These are phyloP conservation scores for Lapara coniferarum DNA, from an alignment of 2,888 invertebrate genomes.

Conservation along the genomic window DNA sequence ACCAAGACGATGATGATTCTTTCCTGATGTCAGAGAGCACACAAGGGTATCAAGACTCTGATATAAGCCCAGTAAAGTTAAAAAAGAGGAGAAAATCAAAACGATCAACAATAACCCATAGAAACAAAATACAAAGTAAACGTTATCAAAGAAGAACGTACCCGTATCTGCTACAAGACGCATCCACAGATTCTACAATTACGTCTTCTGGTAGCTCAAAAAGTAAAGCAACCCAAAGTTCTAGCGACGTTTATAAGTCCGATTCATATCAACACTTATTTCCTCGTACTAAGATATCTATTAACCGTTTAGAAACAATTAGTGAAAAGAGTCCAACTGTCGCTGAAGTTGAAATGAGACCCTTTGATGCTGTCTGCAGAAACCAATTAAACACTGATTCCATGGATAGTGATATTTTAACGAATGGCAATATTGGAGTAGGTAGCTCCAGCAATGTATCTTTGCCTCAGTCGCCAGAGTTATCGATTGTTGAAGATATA, in stretches of 20 bases:
- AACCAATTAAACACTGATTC: conserved; percentile 18
- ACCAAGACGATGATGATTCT: conserved; percentile 47
- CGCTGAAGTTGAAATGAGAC: conserved; percentile 35
- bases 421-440: conserved; percentile 28
- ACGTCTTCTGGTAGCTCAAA: conserved; percentile 45
- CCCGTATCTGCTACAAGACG: conserved; percentile 42
- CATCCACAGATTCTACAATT: conserved; percentile 57
- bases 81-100: conserved; percentile 53
- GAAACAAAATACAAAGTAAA: conserved; percentile 41
- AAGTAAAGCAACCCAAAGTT: conserved; percentile 44
- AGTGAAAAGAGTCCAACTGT: conserved; percentile 48
- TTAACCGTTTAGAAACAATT: conserved; percentile 52
- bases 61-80: conserved; percentile 52
- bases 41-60: conserved; percentile 72
- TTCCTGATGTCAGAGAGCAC: conserved; percentile 61
- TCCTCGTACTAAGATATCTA: conserved; percentile 41
- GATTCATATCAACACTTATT: conserved; percentile 69
- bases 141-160: conserved; percentile 44
- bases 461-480: conserved; percentile 68
- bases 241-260: conserved; percentile 59
- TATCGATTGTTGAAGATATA: conserved; percentile 73
- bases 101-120: conserved; percentile 40
- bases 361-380: conserved; percentile 35
- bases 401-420: not conserved
- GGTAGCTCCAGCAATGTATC: conserved; percentile 66